These are phyloP conservation scores for Ceyx erithaca DNA, from an alignment of 2,797 vertebrate species.

Conservation along the genomic window DNA sequence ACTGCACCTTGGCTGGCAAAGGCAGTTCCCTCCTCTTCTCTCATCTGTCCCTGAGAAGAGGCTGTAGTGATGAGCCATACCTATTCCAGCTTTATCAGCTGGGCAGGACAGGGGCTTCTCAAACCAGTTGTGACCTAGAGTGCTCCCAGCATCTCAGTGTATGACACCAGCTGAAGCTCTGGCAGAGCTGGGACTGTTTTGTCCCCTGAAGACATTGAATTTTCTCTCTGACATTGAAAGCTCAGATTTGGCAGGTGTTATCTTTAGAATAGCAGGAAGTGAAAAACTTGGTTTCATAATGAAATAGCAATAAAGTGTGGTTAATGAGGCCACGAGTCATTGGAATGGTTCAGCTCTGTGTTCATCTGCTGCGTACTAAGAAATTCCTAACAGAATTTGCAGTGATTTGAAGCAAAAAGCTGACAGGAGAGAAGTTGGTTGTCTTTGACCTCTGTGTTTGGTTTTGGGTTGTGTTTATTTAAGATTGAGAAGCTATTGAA, in stretches of 20 bases:
- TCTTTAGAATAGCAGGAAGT: slow-evolving; percentile 22
- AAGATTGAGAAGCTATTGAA: slow-evolving; percentile 3
- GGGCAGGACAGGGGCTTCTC: neutral
- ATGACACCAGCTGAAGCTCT: neutral
- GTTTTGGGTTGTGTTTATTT: neutral
- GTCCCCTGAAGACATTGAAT: neutral
- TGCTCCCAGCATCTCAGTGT: neutral
- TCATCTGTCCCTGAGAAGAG: neutral
- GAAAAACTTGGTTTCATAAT: slow-evolving; percentile 35
- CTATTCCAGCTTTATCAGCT: neutral
- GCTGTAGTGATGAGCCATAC: neutral
- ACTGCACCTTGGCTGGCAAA: neutral
- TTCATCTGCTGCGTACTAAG: neutral
- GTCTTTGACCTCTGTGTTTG: slow-evolving; percentile 27
- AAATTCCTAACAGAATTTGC: neutral
- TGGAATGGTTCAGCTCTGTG: neutral
- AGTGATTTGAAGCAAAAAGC: neutral
- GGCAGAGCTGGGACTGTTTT: neutral
- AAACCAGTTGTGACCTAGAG: neutral
- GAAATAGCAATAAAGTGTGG: slow-evolving; percentile 4
- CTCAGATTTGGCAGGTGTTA: slow-evolving; percentile 10
- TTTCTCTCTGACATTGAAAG: slow-evolving; percentile 3
- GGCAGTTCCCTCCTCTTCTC: neutral
- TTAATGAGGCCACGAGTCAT: slow-evolving; percentile 8
- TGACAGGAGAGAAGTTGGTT: neutral